These are phyloP conservation scores for Upupa epops DNA, from an alignment of 2,113 vertebrate genomes.

Conservation along the genomic window DNA sequence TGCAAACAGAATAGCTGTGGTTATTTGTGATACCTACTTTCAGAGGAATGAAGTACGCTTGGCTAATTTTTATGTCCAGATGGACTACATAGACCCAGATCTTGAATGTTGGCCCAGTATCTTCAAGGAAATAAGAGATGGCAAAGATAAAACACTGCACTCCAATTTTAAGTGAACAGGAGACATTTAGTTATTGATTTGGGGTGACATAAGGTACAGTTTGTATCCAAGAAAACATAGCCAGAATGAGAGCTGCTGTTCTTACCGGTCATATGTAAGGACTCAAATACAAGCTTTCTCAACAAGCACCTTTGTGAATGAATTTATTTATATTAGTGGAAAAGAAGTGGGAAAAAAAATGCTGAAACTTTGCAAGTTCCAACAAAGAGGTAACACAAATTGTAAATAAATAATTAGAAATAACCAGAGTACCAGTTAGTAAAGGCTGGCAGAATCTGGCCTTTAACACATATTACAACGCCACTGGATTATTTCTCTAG, in stretches of 20 bases:
- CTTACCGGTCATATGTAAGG: background rate
- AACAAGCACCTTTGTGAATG: background rate
- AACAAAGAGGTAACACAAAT: background rate
- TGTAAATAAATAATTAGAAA: background rate
- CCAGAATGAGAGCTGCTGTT: background rate
- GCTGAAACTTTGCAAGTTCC: background rate
- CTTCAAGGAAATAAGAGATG: background rate
- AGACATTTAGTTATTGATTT: background rate
- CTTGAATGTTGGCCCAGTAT: background rate
- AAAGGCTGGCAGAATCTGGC: background rate
- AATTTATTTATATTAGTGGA: background rate
- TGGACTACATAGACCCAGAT: background rate
- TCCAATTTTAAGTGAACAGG: background rate
- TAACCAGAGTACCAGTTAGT: background rate
- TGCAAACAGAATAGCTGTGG: background rate
- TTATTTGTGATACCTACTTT: background rate
- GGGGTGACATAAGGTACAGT: background rate
- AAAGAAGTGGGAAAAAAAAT: background rate
- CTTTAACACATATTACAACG: background rate
- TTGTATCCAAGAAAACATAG: background rate
- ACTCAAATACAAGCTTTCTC: background rate
- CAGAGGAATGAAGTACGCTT: constrained; percentile 10
- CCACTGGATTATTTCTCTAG: background rate
- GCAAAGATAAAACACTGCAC: background rate
- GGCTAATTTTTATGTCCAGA: constrained; percentile 10